Base-by-base conservation (phyloP, 2,888 invertebrate genomes). In the Elgonia sp. region DNA sequence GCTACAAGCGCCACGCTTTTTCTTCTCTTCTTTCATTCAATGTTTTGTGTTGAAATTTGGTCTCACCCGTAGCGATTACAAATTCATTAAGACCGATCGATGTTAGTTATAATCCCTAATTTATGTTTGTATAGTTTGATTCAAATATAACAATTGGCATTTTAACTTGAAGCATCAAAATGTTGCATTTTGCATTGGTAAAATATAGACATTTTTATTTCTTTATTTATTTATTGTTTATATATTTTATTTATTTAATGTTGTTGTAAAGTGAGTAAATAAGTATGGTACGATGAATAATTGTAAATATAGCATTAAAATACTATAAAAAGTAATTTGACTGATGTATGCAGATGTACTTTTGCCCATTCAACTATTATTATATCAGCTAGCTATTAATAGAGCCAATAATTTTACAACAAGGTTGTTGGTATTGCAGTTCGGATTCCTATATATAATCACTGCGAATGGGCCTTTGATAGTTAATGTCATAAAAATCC, bases 311-410 rank as follows among this genome's bases (percentile, higher is more conserved):
- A 5, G 29, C 29, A 29, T 29, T 3, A 29, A 29, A 29, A n/a
- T n/a, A n/a, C n/a, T n/a, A n/a, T n/a, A n/a, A n/a, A n/a, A n/a
- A n/a, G n/a, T n/a, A n/a, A n/a, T n/a, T n/a, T n/a, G 14, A 7
- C 9, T 53, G 16, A 6, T 16, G 12, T 53, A n/a, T 16, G 7
- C n/a, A 39, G 29, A 29, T 29, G 46, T 76, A n/a, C 63, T 46
- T 67, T 53, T 70, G 46, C 79, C 60, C n/a, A 70, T 80, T 80
- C 80, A 50, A 76, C 69, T 84, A 84, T 83, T 84, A 69, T 76
- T 84, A 29, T 29, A 76, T 67, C 76, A 57, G 69, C 76, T n/a
- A 20, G 55, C 14, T 76, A 76, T 69, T 60, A 76, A 69, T 84
- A 76, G 76, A 80, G 21, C 39, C 69, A 69, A 80, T 63, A 83